These are phyloP conservation scores for Plutomurus gul DNA, from an alignment of 1,140 invertebrate genomes.

Conservation along the genomic window DNA sequence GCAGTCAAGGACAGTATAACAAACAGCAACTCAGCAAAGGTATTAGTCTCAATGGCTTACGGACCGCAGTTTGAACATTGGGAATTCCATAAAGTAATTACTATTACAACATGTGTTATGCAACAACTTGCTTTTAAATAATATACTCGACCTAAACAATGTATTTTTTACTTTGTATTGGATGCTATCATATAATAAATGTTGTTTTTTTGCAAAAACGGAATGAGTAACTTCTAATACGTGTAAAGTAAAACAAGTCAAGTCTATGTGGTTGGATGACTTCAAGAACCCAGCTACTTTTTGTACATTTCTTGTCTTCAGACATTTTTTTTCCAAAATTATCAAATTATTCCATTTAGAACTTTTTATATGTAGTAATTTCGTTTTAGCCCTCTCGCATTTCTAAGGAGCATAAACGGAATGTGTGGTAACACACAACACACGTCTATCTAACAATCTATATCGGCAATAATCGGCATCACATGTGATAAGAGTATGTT, in stretches of 20 bases:
- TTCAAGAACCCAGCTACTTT: no score
- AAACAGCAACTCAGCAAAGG: slow-evolving; percentile 39
- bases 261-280: neutral
- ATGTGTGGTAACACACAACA: no score
- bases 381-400: no score
- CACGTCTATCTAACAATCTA: no score
- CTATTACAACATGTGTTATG: no score
- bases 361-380: no score
- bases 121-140: neutral
- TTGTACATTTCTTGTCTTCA: no score
- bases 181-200: neutral
- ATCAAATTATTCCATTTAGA: no score
- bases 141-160: neutral
- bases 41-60: slow-evolving; percentile 34
- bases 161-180: slow-evolving; percentile 21
- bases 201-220: neutral
- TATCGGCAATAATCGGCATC: neutral
- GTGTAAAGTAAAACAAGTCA: neutral
- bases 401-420: no score
- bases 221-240: no score
- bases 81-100: no score
- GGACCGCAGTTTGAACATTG: slow-evolving; percentile 44
- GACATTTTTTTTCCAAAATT: no score
- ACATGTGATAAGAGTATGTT: neutral
- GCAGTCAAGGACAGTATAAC: slow-evolving; percentile 28